Evolutionary conservation across 2,888 invertebrate genomes (phyloP).

Genomic region (Spialia ferax): DNA sequence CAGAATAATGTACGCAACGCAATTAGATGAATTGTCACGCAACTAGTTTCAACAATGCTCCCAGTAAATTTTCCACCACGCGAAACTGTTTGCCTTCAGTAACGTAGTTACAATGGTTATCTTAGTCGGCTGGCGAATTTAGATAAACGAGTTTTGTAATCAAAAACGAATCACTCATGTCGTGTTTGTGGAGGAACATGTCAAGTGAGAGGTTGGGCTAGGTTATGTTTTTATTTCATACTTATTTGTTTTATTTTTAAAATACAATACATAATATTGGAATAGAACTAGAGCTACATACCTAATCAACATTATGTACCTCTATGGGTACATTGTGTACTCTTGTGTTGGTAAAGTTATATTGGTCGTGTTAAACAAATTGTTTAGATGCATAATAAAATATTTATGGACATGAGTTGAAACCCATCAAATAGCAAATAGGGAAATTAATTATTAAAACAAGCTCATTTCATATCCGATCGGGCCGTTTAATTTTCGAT

Average conservation of each 20-base stretch:
- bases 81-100: conserved; percentile 64
- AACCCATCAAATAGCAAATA: not conserved
- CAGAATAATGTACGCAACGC: conserved; percentile 52
- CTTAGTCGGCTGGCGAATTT: conserved; percentile 52
- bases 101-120: conserved; percentile 58
- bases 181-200: not conserved
- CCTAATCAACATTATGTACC: no score
- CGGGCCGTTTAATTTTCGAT: not conserved
- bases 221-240: not conserved
- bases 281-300: no score
- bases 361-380: no score
- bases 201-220: not conserved
- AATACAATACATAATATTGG: not conserved
- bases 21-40: conserved; percentile 66
- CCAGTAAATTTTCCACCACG: conserved; percentile 74
- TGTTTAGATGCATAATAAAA: no score
- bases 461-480: not conserved
- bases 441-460: not conserved
- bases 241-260: no score
- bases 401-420: not conserved
- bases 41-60: conserved; percentile 60
- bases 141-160: conserved; percentile 43
- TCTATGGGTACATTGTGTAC: no score
- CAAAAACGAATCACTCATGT: conserved; percentile 14
- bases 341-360: no score